Percentiles rank a stretch among this genome's conserved stretches.
phyloP scores from a whole-genome alignment of 2,113 vertebrate genomes.

The Peromyscus polionotus region DNA sequence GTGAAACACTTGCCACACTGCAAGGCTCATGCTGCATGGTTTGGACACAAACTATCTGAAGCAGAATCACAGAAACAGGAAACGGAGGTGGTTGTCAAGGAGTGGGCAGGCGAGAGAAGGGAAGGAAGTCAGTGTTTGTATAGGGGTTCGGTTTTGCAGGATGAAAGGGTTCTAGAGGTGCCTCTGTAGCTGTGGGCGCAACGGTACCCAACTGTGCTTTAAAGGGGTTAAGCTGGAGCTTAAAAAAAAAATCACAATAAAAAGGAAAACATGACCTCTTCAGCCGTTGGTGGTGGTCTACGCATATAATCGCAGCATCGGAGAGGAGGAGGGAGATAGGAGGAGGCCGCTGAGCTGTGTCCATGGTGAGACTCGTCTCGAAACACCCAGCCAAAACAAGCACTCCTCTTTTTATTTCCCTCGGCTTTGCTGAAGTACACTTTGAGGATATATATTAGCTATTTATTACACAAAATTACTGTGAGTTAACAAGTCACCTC shows the following conservation, averaged over 20 bases:
- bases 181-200: rapidly evolving
- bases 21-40: not conserved
- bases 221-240: not conserved
- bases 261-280: not conserved
- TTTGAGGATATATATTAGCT: constrained; percentile 14
- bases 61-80: not conserved
- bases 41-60: not conserved
- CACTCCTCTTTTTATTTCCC: not conserved
- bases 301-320: not conserved
- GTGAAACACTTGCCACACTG: not conserved
- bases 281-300: not conserved
- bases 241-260: not conserved
- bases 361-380: not conserved
- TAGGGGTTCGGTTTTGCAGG: not conserved
- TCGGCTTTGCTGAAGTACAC: not conserved
- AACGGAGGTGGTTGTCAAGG: not conserved
- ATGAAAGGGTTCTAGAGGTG: not conserved
- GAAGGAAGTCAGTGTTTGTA: not conserved
- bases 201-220: not conserved
- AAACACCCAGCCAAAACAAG: not conserved
- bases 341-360: not conserved
- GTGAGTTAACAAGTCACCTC: not conserved
- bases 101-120: not conserved
- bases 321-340: not conserved
- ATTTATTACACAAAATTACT: not conserved